Conservation (phyloP, 2,888 invertebrate species). For the Pollenia labialis region DNA sequence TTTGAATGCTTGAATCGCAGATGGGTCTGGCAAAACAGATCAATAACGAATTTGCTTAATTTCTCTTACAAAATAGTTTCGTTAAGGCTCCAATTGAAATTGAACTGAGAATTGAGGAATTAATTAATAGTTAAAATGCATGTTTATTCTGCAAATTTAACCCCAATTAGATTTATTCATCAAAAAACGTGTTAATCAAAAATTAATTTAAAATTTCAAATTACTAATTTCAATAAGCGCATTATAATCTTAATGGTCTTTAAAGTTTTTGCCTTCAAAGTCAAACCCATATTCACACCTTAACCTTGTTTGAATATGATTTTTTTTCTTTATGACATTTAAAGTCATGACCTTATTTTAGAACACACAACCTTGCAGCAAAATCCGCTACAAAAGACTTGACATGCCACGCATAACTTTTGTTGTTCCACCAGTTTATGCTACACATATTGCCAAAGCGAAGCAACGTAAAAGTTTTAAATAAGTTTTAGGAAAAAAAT, state of each 20-base stretch:
- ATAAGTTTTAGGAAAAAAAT: too few species aligned
- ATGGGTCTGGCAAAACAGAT: too few species aligned
- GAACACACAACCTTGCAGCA: slow-evolving; percentile 9
- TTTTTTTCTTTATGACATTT: not conserved
- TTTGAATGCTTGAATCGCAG: too few species aligned
- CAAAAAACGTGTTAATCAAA: not conserved
- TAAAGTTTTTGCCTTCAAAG: not conserved
- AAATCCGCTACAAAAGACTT: not conserved
- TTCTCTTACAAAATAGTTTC: too few species aligned
- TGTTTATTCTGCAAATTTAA: too few species aligned
- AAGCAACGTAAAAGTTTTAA: not conserved
- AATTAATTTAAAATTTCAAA: not conserved
- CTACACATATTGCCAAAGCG: slow-evolving; percentile 27
- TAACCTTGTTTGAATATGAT: slow-evolving; percentile 35
- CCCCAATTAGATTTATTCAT: too few species aligned
- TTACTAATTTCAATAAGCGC: not conserved
- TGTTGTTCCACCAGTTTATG: slow-evolving; percentile 16
- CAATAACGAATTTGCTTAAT: too few species aligned
- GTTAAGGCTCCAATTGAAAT: too few species aligned
- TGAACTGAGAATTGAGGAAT: too few species aligned
- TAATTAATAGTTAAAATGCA: too few species aligned
- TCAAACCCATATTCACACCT: slow-evolving; percentile 54
- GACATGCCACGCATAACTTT: slow-evolving; percentile 45
- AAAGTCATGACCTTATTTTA: slow-evolving; percentile 32
- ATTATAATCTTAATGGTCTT: not conserved